Conservation (phyloP, 2,113 vertebrate genomes). For the Ursus arctos region DNA sequence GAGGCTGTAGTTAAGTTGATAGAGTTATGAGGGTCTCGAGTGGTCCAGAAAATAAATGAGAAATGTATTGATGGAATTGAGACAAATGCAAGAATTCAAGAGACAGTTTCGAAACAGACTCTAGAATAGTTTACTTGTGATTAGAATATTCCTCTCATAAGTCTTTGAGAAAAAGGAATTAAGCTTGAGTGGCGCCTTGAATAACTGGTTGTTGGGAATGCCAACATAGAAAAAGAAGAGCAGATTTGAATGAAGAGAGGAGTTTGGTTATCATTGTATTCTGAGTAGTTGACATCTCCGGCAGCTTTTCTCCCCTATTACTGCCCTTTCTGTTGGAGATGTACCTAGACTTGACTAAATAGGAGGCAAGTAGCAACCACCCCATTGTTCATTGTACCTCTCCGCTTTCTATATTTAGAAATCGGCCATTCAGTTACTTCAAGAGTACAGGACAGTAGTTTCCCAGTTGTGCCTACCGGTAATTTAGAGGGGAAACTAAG, state of each 20-base stretch:
- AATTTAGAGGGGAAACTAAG: conserved; percentile 56
- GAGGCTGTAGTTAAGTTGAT: background rate
- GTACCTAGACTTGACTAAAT: conserved; percentile 12
- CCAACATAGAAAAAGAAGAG: background rate
- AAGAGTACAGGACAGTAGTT: background rate
- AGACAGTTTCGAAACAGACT: conserved; percentile 34
- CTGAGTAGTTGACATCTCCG: background rate
- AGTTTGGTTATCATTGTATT: conserved; percentile 3
- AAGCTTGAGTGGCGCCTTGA: conserved; percentile 44
- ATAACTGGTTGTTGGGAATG: background rate
- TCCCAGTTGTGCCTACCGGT: background rate
- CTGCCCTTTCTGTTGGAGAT: background rate
- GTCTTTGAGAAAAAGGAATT: background rate
- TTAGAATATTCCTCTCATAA: background rate
- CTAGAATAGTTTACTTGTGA: background rate
- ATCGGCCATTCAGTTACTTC: background rate
- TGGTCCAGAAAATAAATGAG: background rate
- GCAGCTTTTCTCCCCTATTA: background rate
- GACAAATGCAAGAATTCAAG: conserved; percentile 3
- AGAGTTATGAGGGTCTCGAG: background rate
- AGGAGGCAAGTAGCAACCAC: background rate
- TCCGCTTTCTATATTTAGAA: conserved; percentile 42
- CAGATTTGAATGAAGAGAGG: background rate
- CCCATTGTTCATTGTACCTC: background rate
- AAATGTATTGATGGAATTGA: background rate